Evolutionary conservation across 2,113 vertebrate genomes (phyloP).

Genomic region (Menidia beryllina): DNA sequence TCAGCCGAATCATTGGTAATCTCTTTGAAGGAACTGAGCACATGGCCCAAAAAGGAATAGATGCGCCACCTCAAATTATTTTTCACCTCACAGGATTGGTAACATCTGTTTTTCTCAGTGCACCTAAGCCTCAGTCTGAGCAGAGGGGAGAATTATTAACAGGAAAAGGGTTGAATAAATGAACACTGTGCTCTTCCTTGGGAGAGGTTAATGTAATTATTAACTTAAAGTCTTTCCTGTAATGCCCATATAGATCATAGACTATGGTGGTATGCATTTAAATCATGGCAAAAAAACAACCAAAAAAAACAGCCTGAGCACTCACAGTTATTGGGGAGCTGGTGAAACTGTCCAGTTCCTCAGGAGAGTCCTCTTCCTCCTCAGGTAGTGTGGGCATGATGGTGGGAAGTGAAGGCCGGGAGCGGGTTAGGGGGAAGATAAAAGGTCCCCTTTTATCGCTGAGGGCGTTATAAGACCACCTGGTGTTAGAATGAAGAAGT

Average conservation of each 20-base stretch:
- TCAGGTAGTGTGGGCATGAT: conserved; percentile 93
- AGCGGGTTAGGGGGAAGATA: conserved; percentile 69
- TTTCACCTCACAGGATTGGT: background rate
- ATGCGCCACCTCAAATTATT: conserved; percentile 1
- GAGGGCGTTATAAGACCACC: conserved; percentile 11
- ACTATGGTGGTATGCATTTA: conserved; percentile 15
- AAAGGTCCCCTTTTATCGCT: conserved; percentile 38
- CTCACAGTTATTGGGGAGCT: conserved; percentile 85
- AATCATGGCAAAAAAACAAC: background rate
- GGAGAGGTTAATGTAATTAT: background rate
- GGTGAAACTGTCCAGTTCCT: conserved; percentile 81
- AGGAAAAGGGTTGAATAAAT: background rate
- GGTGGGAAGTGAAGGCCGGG: conserved; percentile 70
- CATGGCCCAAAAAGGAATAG: conserved; percentile 2
- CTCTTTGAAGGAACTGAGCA: conserved; percentile 1
- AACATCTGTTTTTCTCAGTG: background rate
- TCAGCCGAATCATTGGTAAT: conserved; percentile 16
- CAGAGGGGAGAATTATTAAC: background rate
- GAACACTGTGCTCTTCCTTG: background rate
- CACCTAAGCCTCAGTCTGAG: conserved; percentile 1
- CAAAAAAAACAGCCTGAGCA: conserved; percentile 7
- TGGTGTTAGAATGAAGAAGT: conserved; percentile 11
- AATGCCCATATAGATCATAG: conserved; percentile 15
- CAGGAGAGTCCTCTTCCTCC: conserved; percentile 90
- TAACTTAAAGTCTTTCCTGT: background rate